These are phyloP conservation scores for Scomber japonicus DNA, from an alignment of 2,113 vertebrate species.

Conservation along the genomic window DNA sequence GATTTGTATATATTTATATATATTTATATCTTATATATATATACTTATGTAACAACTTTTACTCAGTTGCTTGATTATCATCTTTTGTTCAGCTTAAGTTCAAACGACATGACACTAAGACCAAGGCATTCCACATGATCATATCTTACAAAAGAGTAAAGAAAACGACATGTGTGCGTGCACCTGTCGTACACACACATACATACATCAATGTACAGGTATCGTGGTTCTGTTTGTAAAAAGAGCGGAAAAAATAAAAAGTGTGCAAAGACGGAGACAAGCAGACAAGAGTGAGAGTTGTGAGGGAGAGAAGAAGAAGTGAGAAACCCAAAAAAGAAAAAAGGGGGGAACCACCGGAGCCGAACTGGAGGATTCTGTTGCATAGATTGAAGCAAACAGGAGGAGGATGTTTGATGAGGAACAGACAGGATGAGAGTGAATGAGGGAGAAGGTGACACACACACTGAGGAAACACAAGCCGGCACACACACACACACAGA, in stretches of 20 bases:
- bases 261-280: slow-evolving; percentile 67
- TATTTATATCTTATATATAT: slow-evolving; percentile 82
- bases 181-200: slow-evolving; percentile 26
- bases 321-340: slow-evolving; percentile 28
- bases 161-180: slow-evolving; percentile 69
- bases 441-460: slow-evolving; percentile 32
- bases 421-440: slow-evolving; percentile 55
- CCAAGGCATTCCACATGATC: slow-evolving; percentile 88
- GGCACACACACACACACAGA: neutral
- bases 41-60: slow-evolving; percentile 83
- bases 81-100: slow-evolving; percentile 86
- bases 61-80: slow-evolving; percentile 86
- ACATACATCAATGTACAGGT: slow-evolving; percentile 67
- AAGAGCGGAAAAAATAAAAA: slow-evolving; percentile 63
- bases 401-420: slow-evolving; percentile 62
- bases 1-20: slow-evolving; percentile 84
- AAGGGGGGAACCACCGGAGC: slow-evolving; percentile 48
- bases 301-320: slow-evolving; percentile 30
- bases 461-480: slow-evolving; percentile 56
- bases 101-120: slow-evolving; percentile 87
- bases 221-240: slow-evolving; percentile 72
- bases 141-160: slow-evolving; percentile 87
- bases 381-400: slow-evolving; percentile 88
- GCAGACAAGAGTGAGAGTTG: slow-evolving; percentile 58
- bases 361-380: slow-evolving; percentile 82